Evolutionary conservation across 2,797 vertebrate species (phyloP).

Genomic region (Eptatretus atami): DNA sequence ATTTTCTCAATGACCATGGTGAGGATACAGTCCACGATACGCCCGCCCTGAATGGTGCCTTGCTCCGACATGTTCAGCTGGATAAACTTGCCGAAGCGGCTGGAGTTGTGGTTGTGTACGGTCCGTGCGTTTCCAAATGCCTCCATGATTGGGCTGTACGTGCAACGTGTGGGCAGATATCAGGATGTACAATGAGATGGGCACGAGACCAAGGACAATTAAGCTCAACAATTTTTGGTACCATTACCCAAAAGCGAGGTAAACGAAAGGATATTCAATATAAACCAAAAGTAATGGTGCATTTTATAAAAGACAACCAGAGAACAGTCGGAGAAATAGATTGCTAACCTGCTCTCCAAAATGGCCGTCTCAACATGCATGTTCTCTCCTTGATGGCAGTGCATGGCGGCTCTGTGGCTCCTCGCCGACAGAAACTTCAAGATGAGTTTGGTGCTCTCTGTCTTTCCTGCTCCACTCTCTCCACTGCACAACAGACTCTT

Average conservation of each 20-base stretch:
- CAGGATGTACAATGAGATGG: too few species aligned
- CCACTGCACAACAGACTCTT: conserved; percentile 20
- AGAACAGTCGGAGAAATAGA: not conserved
- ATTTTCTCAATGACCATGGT: not conserved
- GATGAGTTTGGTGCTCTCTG: conserved; percentile 83
- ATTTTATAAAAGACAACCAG: too few species aligned
- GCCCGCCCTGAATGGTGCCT: conserved; percentile 80
- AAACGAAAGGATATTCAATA: too few species aligned
- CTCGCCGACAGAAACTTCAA: conserved; percentile 63
- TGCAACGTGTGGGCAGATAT: too few species aligned
- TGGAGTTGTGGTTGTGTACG: conserved; percentile 93
- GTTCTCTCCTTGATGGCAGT: conserved; percentile 24
- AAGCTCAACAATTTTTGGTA: too few species aligned
- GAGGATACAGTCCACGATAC: conserved; percentile 91
- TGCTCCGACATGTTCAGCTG: conserved; percentile 66
- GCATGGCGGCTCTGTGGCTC: conserved; percentile 54
- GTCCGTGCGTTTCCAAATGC: conserved; percentile 86
- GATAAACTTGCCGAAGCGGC: conserved; percentile 85
- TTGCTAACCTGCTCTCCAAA: conserved; percentile 59
- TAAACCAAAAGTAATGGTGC: too few species aligned
- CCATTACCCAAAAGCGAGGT: too few species aligned
- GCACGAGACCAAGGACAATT: too few species aligned
- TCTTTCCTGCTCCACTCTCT: conserved; percentile 89
- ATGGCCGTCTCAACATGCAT: conserved; percentile 60
- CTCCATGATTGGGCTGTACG: conserved; percentile 68